These are phyloP conservation scores for Oncorhynchus kisutch DNA, from an alignment of 2,113 vertebrate species.

Conservation along the genomic window DNA sequence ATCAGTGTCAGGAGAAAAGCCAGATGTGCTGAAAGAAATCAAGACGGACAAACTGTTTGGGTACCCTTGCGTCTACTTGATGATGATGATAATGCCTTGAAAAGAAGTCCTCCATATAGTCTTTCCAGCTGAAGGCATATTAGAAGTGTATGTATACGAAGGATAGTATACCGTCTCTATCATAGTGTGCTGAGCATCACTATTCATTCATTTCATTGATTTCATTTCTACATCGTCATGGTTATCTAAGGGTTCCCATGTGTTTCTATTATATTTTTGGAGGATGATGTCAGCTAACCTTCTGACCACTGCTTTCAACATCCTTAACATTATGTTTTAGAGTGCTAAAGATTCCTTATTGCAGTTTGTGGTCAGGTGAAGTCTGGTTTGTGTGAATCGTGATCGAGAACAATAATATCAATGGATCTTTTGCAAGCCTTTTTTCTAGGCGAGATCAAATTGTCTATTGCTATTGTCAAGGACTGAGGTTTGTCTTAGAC, in stretches of 20 bases:
- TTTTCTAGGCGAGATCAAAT: too few relatives aligned
- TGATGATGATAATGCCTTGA: conserved; percentile 32
- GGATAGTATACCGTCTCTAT: too few relatives aligned
- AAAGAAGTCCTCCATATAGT: conserved; percentile 5
- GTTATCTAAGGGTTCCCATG: neutral
- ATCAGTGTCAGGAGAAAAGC: conserved; percentile 29
- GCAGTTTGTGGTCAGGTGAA: too few relatives aligned
- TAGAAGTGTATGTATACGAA: too few relatives aligned
- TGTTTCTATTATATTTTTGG: too few relatives aligned
- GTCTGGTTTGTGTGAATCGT: too few relatives aligned
- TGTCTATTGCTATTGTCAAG: too few relatives aligned
- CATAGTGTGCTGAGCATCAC: neutral
- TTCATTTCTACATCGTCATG: neutral
- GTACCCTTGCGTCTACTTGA: conserved; percentile 34
- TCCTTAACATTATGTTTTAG: too few relatives aligned
- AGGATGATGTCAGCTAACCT: too few relatives aligned
- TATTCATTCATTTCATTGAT: neutral
- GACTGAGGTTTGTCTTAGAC: neutral
- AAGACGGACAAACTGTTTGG: conserved; percentile 43
- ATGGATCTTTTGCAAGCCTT: too few relatives aligned
- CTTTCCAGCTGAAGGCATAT: neutral
- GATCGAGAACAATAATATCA: neutral
- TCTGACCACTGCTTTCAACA: too few relatives aligned
- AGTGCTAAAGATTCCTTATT: too few relatives aligned
- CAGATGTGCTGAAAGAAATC: conserved; percentile 18